phyloP scores from a whole-genome alignment of 2,797 vertebrate genomes.

The Xenopus petersii region DNA sequence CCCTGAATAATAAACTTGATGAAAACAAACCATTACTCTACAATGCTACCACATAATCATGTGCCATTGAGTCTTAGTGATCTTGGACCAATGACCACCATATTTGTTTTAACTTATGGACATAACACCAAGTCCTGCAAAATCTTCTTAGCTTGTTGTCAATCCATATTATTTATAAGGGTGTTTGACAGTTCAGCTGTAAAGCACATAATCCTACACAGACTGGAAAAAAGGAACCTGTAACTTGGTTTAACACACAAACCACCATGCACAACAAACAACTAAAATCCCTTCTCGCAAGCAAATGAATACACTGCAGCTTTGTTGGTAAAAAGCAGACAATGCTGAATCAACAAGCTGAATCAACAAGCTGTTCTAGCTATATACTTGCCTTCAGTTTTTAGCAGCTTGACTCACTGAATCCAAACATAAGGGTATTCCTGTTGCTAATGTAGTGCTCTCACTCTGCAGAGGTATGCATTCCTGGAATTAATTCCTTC shows the following conservation, averaged over 20 bases:
- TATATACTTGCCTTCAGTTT: slow-evolving; percentile 57
- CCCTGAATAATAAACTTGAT: too few species aligned
- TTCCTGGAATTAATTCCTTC: slow-evolving; percentile 15
- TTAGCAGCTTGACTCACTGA: slow-evolving; percentile 26
- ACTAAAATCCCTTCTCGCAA: not conserved
- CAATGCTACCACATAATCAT: too few species aligned
- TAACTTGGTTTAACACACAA: not conserved
- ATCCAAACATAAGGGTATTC: slow-evolving; percentile 20
- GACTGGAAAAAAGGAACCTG: too few species aligned
- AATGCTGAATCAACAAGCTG: slow-evolving; percentile 31
- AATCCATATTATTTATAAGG: not conserved
- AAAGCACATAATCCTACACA: not conserved
- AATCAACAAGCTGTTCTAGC: slow-evolving; percentile 41
- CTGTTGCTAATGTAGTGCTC: slow-evolving; percentile 15
- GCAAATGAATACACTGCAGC: slow-evolving; percentile 11
- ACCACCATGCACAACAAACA: not conserved
- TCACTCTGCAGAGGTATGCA: not conserved
- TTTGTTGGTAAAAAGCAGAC: slow-evolving; percentile 4
- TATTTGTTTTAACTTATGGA: too few species aligned
- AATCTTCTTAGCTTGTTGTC: slow-evolving; percentile 2
- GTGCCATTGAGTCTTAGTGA: too few species aligned
- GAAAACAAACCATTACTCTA: too few species aligned
- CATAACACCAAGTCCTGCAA: not conserved
- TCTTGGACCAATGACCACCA: too few species aligned
- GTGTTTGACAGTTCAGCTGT: slow-evolving; percentile 3